Evolutionary conservation across 2,888 invertebrate genomes (phyloP).

Genomic region (Serripes groenlandicus): DNA sequence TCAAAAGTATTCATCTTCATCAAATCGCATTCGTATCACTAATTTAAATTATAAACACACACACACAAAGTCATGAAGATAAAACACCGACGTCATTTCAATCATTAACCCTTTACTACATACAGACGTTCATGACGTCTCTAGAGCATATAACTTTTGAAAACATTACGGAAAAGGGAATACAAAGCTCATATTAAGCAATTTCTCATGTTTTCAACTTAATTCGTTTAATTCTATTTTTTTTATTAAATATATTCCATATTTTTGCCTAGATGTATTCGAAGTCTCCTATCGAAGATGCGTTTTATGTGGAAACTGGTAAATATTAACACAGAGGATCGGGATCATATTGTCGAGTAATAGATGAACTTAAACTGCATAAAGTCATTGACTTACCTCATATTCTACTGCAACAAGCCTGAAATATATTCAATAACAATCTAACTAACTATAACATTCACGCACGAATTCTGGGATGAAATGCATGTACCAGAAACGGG

Average conservation of each 20-base stretch:
- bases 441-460: too few species aligned
- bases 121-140: neutral
- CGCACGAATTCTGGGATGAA: too few species aligned
- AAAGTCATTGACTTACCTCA: too few species aligned
- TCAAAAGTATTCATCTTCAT: neutral
- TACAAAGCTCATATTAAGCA: neutral
- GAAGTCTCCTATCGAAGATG: neutral
- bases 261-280: neutral
- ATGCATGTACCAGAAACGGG: too few species aligned
- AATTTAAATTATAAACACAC: neutral
- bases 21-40: neutral
- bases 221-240: neutral
- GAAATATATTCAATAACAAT: too few species aligned
- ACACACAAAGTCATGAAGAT: neutral
- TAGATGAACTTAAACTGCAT: too few species aligned
- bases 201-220: neutral
- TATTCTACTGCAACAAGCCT: too few species aligned
- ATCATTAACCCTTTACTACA: neutral
- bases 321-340: neutral
- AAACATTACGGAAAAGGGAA: slow-evolving; percentile 2
- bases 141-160: neutral
- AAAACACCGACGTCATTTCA: neutral
- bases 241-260: neutral
- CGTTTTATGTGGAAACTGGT: neutral
- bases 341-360: too few species aligned